Evolutionary conservation across 2,797 vertebrate genomes (phyloP).

Genomic region (Caiman crocodilus): DNA sequence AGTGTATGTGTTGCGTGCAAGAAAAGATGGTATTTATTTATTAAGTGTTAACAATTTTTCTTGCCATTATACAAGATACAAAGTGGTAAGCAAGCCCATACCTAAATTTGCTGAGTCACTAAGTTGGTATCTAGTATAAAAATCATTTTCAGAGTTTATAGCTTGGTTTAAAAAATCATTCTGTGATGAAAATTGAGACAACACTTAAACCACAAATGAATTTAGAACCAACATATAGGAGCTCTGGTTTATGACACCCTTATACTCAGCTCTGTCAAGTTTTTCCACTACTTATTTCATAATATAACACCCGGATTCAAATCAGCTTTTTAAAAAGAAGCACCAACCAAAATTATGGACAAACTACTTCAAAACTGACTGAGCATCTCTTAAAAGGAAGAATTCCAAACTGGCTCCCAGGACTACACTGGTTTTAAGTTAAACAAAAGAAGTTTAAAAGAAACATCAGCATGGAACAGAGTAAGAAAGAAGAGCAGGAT

Average conservation of each 20-base stretch:
- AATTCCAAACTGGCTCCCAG: neutral
- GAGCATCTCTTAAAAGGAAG: neutral
- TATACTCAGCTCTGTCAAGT: neutral
- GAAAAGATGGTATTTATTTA: neutral
- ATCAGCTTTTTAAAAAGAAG: neutral
- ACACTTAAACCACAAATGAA: neutral
- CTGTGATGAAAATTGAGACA: neutral
- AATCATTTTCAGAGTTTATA: constrained; percentile 23
- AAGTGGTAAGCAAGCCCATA: neutral
- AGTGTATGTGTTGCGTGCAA: too few relatives aligned
- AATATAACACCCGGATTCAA: neutral
- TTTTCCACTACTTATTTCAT: neutral
- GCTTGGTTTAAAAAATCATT: neutral
- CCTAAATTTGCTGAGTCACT: neutral
- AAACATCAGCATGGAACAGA: neutral
- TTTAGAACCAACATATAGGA: neutral
- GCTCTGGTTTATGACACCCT: neutral
- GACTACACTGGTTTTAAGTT: neutral
- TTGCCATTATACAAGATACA: neutral
- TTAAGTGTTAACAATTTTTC: neutral
- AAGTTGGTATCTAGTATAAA: neutral
- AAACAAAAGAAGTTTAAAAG: neutral
- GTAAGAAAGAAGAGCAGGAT: neutral
- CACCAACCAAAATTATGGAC: neutral
- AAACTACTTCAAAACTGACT: neutral